Evolutionary conservation across 2,888 invertebrate genomes (phyloP).

Genomic region (Sphaerophoria taeniata): DNA sequence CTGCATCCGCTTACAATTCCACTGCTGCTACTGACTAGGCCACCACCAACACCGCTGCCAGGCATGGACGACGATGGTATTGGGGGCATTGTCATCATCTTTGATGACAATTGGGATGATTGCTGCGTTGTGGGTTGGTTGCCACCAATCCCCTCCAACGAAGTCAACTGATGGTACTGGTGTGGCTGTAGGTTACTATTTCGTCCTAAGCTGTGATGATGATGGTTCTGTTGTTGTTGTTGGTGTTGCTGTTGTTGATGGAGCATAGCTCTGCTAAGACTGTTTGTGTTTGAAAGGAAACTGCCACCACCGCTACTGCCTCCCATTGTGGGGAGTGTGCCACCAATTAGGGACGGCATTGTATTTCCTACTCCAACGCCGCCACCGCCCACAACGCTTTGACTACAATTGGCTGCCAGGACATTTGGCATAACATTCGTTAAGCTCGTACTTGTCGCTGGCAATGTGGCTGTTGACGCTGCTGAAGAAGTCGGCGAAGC

Average conservation of each 20-base stretch:
- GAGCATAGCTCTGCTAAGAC: conserved; percentile 68
- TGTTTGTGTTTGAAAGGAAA: conserved; percentile 64
- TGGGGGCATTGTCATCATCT: conserved; percentile 76
- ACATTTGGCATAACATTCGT: conserved; percentile 76
- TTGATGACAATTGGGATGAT: conserved; percentile 46
- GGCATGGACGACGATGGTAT: background rate
- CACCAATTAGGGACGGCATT: conserved; percentile 74
- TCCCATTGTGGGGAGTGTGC: conserved; percentile 80
- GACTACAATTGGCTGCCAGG: conserved; percentile 74
- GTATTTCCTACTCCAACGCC: conserved; percentile 41
- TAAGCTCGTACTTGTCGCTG: conserved; percentile 75
- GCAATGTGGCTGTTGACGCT: conserved; percentile 79
- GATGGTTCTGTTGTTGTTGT: conserved; percentile 71
- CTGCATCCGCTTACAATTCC: conserved; percentile 76
- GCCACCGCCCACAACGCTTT: conserved; percentile 41
- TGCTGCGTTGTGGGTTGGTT: background rate
- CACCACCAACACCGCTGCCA: conserved; percentile 6
- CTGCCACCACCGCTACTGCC: conserved; percentile 78
- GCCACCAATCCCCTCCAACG: conserved; percentile 46
- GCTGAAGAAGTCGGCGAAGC: conserved; percentile 80
- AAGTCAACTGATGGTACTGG: conserved; percentile 61
- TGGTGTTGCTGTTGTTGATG: conserved; percentile 75
- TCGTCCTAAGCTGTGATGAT: conserved; percentile 72
- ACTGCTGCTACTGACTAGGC: conserved; percentile 62
- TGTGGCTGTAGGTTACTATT: conserved; percentile 71